phyloP scores from a whole-genome alignment of 2,797 vertebrate genomes.

The Gastrophryne carolinensis region DNA sequence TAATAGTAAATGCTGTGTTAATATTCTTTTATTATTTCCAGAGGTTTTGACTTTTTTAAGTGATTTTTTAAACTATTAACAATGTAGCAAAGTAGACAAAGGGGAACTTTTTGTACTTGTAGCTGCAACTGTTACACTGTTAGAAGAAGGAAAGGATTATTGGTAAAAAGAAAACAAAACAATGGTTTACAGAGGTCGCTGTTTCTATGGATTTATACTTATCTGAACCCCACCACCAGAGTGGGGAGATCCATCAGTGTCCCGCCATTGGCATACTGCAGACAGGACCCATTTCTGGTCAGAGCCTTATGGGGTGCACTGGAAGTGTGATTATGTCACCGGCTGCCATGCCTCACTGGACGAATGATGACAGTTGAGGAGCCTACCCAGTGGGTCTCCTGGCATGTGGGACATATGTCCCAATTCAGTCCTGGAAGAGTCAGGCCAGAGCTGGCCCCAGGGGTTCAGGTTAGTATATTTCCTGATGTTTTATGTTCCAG shows the following conservation, averaged over 20 bases:
- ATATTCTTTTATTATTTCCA: slow-evolving; percentile 43
- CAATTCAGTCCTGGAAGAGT: too few relatives aligned
- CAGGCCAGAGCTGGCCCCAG: too few relatives aligned
- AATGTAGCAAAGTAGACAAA: slow-evolving; percentile 3
- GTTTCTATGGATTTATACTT: background rate
- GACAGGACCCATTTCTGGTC: too few relatives aligned
- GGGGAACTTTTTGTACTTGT: background rate
- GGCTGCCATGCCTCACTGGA: too few relatives aligned
- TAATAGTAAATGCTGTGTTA: slow-evolving; percentile 26
- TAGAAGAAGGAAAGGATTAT: background rate
- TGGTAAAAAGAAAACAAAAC: background rate
- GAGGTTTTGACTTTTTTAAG: slow-evolving; percentile 25
- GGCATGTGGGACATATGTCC: too few relatives aligned
- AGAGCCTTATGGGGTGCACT: too few relatives aligned
- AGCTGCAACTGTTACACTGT: slow-evolving; percentile 14
- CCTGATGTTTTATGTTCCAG: slow-evolving; percentile 20
- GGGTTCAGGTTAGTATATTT: too few relatives aligned
- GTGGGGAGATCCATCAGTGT: too few relatives aligned
- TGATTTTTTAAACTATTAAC: slow-evolving; percentile 13
- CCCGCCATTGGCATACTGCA: too few relatives aligned
- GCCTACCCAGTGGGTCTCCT: background rate
- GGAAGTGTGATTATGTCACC: too few relatives aligned
- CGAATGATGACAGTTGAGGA: too few relatives aligned
- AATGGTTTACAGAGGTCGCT: background rate
- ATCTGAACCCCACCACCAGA: too few relatives aligned